These are phyloP conservation scores for Propithecus deckenii DNA, from an alignment of 2,797 vertebrate genomes.

Conservation along the genomic window DNA sequence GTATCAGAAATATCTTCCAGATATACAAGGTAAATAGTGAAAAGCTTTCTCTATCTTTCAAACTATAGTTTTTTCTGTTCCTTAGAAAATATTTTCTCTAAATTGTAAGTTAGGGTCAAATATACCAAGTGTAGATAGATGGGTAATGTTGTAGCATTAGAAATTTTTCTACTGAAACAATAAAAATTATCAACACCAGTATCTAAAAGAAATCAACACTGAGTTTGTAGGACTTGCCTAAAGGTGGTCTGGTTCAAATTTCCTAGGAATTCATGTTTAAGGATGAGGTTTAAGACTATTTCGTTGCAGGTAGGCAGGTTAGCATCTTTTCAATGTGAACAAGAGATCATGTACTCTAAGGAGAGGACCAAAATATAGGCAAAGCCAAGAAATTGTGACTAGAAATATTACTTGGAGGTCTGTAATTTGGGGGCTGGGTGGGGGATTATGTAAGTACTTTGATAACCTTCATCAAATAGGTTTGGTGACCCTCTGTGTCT, in stretches of 20 bases:
- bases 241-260: neutral
- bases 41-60: constrained; percentile 18
- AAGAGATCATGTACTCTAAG: neutral
- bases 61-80: neutral
- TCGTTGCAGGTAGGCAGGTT: neutral
- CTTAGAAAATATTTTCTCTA: constrained; percentile 20
- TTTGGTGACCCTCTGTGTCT: neutral
- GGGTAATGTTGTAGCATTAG: neutral
- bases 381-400: neutral
- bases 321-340: neutral
- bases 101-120: constrained; percentile 36
- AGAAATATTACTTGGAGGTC: neutral
- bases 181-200: neutral
- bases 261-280: constrained; percentile 19
- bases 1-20: constrained; percentile 99
- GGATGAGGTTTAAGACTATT: neutral
- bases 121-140: neutral
- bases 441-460: neutral
- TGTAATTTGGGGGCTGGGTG: neutral
- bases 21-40: constrained; percentile 94
- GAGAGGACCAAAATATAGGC: neutral
- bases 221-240: neutral
- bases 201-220: constrained; percentile 14
- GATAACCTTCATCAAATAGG: neutral
- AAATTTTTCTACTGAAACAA: neutral